Base-by-base conservation (phyloP, 2,888 invertebrate genomes). In the Leucophora obtusa region DNA sequence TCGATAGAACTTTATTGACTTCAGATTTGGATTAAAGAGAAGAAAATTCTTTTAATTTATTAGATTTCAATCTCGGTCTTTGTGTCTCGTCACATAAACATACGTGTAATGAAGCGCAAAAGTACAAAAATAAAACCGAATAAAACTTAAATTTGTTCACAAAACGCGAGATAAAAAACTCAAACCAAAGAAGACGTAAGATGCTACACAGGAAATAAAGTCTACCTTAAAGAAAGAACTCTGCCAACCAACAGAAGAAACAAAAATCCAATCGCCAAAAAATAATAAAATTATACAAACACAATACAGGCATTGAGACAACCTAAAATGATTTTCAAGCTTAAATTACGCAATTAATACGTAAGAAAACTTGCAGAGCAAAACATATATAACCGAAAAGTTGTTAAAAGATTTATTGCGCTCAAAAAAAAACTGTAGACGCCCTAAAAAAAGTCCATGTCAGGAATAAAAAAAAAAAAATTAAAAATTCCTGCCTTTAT, bases 271-370 rank as follows among this genome's bases (percentile, higher is more conserved):
- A 66, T 56, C 21, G 21, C 43, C 47, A 0, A 38, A 38, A 18
- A 11, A 17, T 18, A 43, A 21, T 24, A 58, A 58, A 69, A 28
- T 53, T 33, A 43, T 38, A 18, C 38, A 8, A 11, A 38, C 6
- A 58, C 18, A 28, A 43, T 54, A 14, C 53, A 28, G 28, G 7
- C 28, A 59, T 33, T 63, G 17, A 63, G 33, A 24, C 62, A 62
- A 47, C 7, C 14, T 47, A 63, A n/a, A 35, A 38, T 43, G 24
- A 62, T 56, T 43, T 75, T 62, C 59, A 21, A 72, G 66, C 75
- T 71, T 68, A 80, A 80, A 80, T 80, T 71, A 75, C 68, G 80
- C 80, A 80, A 80, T 75, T 71, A 71, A 75, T 68, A 72, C 65
- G 66, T 66, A 58, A 77, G 59, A 59, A 51, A 70, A 53, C 51